These are phyloP conservation scores for Dipodomys stephensi DNA, from an alignment of 2,113 vertebrate species.

Conservation along the genomic window DNA sequence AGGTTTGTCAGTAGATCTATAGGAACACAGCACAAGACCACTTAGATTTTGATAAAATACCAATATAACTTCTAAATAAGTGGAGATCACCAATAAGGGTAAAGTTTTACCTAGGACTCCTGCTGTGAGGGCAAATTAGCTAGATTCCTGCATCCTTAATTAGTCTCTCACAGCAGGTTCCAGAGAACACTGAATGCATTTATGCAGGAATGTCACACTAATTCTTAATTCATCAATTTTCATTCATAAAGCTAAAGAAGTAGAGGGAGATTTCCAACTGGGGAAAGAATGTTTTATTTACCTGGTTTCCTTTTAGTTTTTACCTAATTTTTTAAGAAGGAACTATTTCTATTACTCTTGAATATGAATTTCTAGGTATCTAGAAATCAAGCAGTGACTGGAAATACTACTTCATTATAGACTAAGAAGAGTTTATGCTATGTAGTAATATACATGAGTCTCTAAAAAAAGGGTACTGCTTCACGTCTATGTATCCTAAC, in stretches of 20 bases:
- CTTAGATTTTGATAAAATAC: constrained; percentile 4
- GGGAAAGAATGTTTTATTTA: background rate
- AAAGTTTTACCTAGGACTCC: constrained; percentile 70
- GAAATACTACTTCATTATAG: background rate
- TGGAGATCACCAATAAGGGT: constrained; percentile 53
- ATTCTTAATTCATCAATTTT: constrained; percentile 77
- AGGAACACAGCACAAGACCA: background rate
- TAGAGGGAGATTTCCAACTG: background rate
- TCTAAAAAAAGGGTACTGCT: too few relatives aligned
- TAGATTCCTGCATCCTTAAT: constrained; percentile 81
- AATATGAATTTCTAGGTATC: background rate
- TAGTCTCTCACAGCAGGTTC: constrained; percentile 81
- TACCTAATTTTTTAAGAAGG: background rate
- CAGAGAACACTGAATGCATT: constrained; percentile 62
- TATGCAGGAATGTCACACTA: constrained; percentile 80
- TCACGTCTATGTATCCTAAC: too few relatives aligned
- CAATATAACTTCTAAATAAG: constrained; percentile 62
- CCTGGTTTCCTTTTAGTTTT: background rate
- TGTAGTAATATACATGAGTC: too few relatives aligned
- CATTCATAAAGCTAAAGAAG: constrained; percentile 63
- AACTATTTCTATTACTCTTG: constrained; percentile 25
- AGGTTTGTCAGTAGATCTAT: background rate
- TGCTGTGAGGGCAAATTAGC: constrained; percentile 86
- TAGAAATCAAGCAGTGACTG: background rate
- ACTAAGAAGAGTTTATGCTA: background rate